These are phyloP conservation scores for Euura lappo DNA, from an alignment of 1,140 invertebrate species.

Conservation along the genomic window DNA sequence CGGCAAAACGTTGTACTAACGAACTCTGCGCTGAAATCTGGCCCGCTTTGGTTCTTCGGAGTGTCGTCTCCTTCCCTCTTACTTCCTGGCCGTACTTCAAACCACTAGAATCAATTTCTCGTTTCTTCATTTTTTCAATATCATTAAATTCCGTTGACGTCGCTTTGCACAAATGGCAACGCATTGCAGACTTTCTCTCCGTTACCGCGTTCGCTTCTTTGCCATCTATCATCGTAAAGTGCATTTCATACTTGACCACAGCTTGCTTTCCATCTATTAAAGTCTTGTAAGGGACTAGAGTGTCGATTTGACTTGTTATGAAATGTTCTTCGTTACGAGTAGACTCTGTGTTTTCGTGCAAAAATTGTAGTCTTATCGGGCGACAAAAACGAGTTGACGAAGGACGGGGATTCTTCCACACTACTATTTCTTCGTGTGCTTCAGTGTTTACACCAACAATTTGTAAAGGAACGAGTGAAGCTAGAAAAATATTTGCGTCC, in stretches of 20 bases:
- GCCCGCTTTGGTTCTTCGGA: too few relatives aligned
- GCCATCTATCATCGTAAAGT: constrained; percentile 28
- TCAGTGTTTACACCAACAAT: constrained; percentile 7
- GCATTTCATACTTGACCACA: constrained; percentile 11
- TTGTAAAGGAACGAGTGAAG: too few relatives aligned
- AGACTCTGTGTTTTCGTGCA: not conserved
- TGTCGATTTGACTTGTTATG: constrained; percentile 1
- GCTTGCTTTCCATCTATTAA: constrained; percentile 17
- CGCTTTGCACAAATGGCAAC: constrained; percentile 28
- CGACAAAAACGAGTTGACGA: too few relatives aligned
- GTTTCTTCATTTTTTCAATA: constrained; percentile 16
- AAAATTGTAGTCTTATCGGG: too few relatives aligned
- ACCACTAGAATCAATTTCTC: constrained; percentile 24
- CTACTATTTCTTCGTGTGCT: not conserved
- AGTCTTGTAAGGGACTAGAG: constrained; percentile 11
- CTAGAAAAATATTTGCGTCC: too few relatives aligned
- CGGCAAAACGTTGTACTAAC: too few relatives aligned
- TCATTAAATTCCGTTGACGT: constrained; percentile 25
- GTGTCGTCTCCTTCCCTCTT: too few relatives aligned
- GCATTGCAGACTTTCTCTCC: constrained; percentile 17
- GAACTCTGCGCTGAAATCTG: too few relatives aligned
- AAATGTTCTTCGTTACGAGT: constrained; percentile 4
- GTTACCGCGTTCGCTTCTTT: constrained; percentile 24
- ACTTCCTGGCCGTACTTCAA: constrained; percentile 16
- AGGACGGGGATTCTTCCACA: too few relatives aligned